Base-by-base conservation (phyloP, 2,113 vertebrate species). In the Planiliza haematocheilus region DNA sequence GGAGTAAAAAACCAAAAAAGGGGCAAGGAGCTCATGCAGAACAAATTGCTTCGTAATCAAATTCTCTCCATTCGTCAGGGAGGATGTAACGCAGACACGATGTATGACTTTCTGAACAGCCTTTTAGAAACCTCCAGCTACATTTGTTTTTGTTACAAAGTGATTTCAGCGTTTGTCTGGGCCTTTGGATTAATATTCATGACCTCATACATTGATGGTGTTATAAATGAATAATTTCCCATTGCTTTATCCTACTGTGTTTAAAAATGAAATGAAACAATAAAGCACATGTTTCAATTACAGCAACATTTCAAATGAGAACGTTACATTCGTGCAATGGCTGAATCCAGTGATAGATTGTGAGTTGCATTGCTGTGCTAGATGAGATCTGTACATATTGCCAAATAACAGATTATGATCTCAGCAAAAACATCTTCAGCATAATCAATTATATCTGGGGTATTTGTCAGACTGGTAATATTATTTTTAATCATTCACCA, bases 121-220 rank as follows among this genome's bases (percentile, higher is more conserved):
- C 58, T 45, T 34, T 41, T 16, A 18, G 10, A 46, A 13, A 61
- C 21, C 12, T 0, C 7, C 10, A 17, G 58, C 42, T 46, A 1
- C 24, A 21, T 59, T 53, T 46, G 36, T 67, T 59, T 73, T 59
- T 13, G 56, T 13, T 21, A 60, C 20, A 36, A 42, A 24, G 42
- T 50, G 10, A 57, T 42, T 42, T 57, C 17, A 50, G 30, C 24
- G 37, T 20, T 60, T 42, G 14, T 53, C 24, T 34, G 10, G 46
- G 37, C 42, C 18, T 49, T 61, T 61, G 58, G 13, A 61, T 73
- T 14, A 42, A 68, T 68, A 79, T 79, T 74, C 24, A 48, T 43
- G 42, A 57, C 61, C 16, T 41, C 21, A 20, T 8, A 2, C 43
- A 42, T 36, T 41, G 51, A 43, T 6, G 24, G 17, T 30, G 11